Evolutionary conservation across 2,797 vertebrate species (phyloP).

Genomic region (Melanotaenia maccullochi): DNA sequence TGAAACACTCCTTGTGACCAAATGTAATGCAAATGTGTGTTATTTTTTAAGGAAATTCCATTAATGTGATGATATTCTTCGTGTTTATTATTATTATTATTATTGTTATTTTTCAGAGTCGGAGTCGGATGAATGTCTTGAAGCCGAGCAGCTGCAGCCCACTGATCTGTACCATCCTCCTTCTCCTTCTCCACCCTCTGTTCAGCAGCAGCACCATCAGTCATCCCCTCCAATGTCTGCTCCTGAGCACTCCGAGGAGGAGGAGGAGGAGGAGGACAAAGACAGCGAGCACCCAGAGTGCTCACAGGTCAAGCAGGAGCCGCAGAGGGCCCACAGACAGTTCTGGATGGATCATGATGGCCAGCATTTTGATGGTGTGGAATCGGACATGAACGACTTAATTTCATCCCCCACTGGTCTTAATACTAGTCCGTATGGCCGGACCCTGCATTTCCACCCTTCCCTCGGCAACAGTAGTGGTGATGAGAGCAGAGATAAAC

Average conservation of each 20-base stretch:
- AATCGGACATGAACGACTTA: constrained; percentile 72
- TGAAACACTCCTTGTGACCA: background rate
- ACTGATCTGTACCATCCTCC: constrained; percentile 40
- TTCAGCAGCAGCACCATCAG: constrained; percentile 47
- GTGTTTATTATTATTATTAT: background rate
- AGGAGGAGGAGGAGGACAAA: constrained; percentile 38
- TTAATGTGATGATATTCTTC: background rate
- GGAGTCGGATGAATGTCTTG: constrained; percentile 41
- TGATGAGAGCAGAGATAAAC: constrained; percentile 70
- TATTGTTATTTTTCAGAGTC: constrained; percentile 33
- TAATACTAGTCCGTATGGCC: constrained; percentile 54
- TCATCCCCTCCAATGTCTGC: constrained; percentile 50
- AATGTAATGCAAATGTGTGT: background rate
- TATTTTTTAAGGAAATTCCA: background rate
- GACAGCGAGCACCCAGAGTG: constrained; percentile 54
- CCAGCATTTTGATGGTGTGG: constrained; percentile 61
- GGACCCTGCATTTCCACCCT: constrained; percentile 61
- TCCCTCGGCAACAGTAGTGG: constrained; percentile 43
- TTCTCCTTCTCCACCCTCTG: constrained; percentile 27
- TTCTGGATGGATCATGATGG: constrained; percentile 68
- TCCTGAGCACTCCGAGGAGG: constrained; percentile 52
- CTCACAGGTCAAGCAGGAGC: constrained; percentile 68
- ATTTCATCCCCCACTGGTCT: constrained; percentile 57
- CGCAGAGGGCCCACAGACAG: constrained; percentile 54
- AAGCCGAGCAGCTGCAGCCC: constrained; percentile 59